Evolutionary conservation across 2,888 invertebrate genomes (phyloP), one percentile per base, ranked within the genome.

Genomic region (Eremobia ochroleuca): DNA sequence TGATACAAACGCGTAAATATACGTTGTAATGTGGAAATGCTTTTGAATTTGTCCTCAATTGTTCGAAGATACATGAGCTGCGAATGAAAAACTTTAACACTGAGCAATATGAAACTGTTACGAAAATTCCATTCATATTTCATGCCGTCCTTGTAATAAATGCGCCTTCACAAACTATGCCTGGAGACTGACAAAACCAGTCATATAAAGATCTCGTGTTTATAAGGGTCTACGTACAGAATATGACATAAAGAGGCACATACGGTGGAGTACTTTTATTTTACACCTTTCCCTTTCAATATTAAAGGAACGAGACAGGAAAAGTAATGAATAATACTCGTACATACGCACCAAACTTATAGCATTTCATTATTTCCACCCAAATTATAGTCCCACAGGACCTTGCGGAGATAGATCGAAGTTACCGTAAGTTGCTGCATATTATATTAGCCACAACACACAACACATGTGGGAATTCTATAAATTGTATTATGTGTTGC

Each of bases 351-450:
- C 69, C 83, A 88, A 92, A 93, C 86, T 92, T 91, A 90, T 86
- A 91, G 66, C 76, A 90, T 93, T 94, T 94, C 92, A 94, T 94
- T 94, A 94, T 92, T 92, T 92, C 89, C 85, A 82, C 81, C 88
- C 91, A 94, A 92, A 94, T 92, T 92, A 89, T 89, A 85, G 87
- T 92, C 93, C 90, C 92, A 18, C n/a, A 76, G 89, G 93, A 88
- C 77, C 85, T 69, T 69, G 58, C 64, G 73, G 85, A 85, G 90
- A 91, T 90, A 91, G 90, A 92, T 92, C 89, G 90, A 90, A 91
- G 89, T 90, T 89, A 87, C 89, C 86, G 87, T 86, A 90, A 87
- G 88, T 91, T 88, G 70, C 85, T 92, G 93, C 92, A 94, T 94
- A 92, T 92, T 92, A 88, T 92, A 93, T 92, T 88, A 89, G 88